Evolutionary conservation across 2,797 vertebrate species (phyloP), one percentile per base, ranked within the genome.

Genomic region (Hoplostethus atlanticus): DNA sequence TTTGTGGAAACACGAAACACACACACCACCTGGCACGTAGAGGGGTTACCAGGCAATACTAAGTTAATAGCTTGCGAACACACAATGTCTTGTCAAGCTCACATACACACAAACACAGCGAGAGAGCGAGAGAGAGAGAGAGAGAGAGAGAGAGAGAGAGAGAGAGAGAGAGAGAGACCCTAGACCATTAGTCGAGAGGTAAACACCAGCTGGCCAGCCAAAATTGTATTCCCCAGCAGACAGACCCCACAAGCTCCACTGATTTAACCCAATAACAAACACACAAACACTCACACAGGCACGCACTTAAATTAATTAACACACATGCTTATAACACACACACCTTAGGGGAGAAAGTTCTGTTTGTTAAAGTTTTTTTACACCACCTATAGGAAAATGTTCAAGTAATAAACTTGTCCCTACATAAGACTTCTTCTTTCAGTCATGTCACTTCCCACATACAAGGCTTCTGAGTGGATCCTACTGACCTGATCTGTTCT

Each of bases 161-260:
- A 10, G 9, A 10, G 9, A 10, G 9, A 10, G 9, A 10, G 9
- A 10, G 54, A 50, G 25, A 51, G 65, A 58, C 58, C 77, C 46
- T 75, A 71, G 50, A 80, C 76, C 79, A 83, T 63, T 77, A 84
- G 75, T 76, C 46, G 36, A 59, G 74, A 78, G 77, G 77, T 86
- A 91, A 92, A 92, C 91, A 90, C 88, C 92, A 93, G 92, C 88
- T 92, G 91, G 79, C 78, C 55, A n/a, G 77, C 64, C 76, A 61
- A 68, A 73, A 83, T 77, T 73, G 71, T 71, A 79, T 50, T 67
- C 77, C 31, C 73, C 55, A 75, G 30, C 68, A 78, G 64, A 56
- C 52, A 53, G 36, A 31, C 42, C 6, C 48, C 47, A 72, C 48
- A 34, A 59, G 21, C 56, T 46, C 61, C 62, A 47, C 64, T 71